A percentile compares a stretch with the other conserved stretches of the same genome.
Evolutionary conservation across 2,888 invertebrate genomes (phyloP).

Genomic region (Microctonus hyperodae): DNA sequence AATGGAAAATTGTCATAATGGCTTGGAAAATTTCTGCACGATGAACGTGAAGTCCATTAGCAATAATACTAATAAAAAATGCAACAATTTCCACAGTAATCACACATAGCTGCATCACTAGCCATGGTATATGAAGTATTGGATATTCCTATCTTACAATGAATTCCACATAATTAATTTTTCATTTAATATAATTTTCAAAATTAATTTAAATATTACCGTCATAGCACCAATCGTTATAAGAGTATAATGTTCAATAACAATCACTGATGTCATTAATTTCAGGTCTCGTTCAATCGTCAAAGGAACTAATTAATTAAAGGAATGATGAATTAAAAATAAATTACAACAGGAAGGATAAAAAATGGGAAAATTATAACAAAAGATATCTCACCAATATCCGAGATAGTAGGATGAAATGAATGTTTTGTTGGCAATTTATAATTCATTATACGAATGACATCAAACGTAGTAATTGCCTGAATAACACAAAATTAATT

Average conservation of each 20-base stretch:
- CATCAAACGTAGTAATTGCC: constrained; percentile 56
- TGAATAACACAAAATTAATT: constrained; percentile 33
- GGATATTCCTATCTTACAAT: constrained; percentile 53
- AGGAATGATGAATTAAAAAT: constrained; percentile 11
- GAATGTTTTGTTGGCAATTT: constrained; percentile 42
- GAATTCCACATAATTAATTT: constrained; percentile 11
- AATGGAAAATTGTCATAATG: constrained; percentile 54
- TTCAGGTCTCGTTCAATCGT: constrained; percentile 57
- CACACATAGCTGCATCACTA: constrained; percentile 59
- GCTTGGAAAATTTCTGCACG: constrained; percentile 55
- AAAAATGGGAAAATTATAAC: neutral
- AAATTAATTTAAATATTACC: constrained; percentile 42
- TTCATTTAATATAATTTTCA: neutral
- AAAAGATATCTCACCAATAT: constrained; percentile 43
- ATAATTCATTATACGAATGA: constrained; percentile 53
- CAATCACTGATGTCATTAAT: constrained; percentile 59
- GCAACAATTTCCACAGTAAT: constrained; percentile 55
- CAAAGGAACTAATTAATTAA: constrained; percentile 45
- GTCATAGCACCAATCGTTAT: constrained; percentile 59
- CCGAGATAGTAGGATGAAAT: constrained; percentile 36
- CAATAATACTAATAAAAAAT: constrained; percentile 54
- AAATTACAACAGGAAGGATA: neutral
- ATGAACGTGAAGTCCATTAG: constrained; percentile 57
- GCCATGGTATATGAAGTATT: constrained; percentile 58
- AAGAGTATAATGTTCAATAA: constrained; percentile 59